Evolutionary conservation across 2,113 vertebrate species (phyloP).

Genomic region (Microtus ochrogaster): DNA sequence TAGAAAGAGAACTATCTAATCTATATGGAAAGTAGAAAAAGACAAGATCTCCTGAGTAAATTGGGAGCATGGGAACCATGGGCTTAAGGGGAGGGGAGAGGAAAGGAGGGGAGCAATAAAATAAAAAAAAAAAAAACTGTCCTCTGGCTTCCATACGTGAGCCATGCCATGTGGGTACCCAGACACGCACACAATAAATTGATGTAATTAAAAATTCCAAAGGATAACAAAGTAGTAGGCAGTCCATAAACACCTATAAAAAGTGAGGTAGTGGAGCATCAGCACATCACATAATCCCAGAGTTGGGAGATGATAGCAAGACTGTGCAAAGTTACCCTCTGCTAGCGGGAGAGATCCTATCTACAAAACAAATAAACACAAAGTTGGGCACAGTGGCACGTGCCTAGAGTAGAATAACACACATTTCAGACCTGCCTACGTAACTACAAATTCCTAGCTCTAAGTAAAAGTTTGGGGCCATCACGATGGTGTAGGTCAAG

Average conservation of each 20-base stretch:
- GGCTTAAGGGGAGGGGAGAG: too few species aligned
- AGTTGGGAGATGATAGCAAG: neutral
- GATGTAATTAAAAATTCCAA: neutral
- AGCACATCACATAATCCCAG: neutral
- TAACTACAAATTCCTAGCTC: neutral
- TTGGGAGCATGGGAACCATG: too few species aligned
- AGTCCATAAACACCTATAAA: neutral
- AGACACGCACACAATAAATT: neutral
- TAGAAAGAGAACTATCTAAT: neutral
- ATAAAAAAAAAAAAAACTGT: neutral
- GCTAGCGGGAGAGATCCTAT: neutral
- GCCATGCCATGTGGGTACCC: neutral
- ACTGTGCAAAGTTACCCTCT: neutral
- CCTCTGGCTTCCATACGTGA: neutral
- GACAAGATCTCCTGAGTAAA: too few species aligned
- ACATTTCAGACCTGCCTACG: too few species aligned
- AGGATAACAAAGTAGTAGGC: slow-evolving; percentile 28
- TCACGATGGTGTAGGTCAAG: neutral
- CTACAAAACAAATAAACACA: neutral
- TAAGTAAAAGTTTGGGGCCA: neutral
- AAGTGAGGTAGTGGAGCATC: neutral
- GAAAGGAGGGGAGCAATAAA: too few species aligned
- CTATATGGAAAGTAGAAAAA: too few species aligned
- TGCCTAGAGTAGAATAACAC: neutral
- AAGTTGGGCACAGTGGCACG: neutral